Percentiles rank a stretch among this genome's conserved stretches.
These are phyloP conservation scores for Chaitophorus viminalis DNA, from an alignment of 2,888 invertebrate species.

Conservation along the genomic window DNA sequence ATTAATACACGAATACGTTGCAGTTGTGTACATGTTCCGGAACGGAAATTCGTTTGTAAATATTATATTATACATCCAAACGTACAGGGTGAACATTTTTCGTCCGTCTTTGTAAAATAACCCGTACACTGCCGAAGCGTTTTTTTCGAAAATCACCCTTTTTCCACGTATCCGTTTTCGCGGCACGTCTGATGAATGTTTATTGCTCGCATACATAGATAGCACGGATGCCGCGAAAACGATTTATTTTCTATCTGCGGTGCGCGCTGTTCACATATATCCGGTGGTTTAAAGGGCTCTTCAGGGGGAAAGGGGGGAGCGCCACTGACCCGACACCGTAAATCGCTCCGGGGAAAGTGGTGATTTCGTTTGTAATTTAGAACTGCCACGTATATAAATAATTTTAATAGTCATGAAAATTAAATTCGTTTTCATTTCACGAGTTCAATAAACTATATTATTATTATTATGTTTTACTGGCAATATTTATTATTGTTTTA, in stretches of 20 bases:
- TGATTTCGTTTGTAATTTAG: slow-evolving; percentile 51
- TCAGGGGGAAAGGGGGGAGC: too few species aligned
- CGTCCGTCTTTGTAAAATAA: too few species aligned
- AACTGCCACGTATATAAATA: not conserved
- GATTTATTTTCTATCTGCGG: slow-evolving; percentile 46
- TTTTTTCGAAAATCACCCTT: not conserved
- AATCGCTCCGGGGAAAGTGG: slow-evolving; percentile 34
- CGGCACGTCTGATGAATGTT: slow-evolving; percentile 47
- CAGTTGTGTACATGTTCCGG: too few species aligned
- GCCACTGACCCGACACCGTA: slow-evolving; percentile 15
- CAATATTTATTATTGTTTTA: too few species aligned
- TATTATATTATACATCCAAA: too few species aligned
- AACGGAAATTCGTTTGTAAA: too few species aligned
- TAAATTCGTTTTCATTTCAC: slow-evolving; percentile 26
- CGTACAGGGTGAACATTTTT: too few species aligned
- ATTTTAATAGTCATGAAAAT: slow-evolving; percentile 22
- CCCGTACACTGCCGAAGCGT: not conserved
- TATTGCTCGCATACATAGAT: not conserved
- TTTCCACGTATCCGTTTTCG: slow-evolving; percentile 13
- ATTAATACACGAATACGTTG: too few species aligned
- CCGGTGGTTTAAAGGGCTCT: slow-evolving; percentile 40
- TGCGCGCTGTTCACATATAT: not conserved
- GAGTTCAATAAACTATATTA: not conserved
- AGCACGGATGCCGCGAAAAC: slow-evolving; percentile 8
- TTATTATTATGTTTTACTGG: too few species aligned